These are phyloP conservation scores for Acanthosepion pharaonis DNA, from an alignment of 2,888 invertebrate genomes.

Conservation along the genomic window DNA sequence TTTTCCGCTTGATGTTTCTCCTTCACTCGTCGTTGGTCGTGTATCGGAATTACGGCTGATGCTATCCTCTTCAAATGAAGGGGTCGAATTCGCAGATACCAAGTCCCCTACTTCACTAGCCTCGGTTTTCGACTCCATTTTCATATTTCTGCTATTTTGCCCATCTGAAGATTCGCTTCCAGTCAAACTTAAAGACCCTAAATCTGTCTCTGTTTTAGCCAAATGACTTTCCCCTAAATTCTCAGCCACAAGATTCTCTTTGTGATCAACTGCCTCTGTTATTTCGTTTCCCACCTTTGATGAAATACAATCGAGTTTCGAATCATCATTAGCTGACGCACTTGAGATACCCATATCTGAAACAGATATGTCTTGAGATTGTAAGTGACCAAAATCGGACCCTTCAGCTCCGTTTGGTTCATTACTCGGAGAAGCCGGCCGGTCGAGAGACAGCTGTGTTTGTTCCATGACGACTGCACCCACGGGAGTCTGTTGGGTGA, in stretches of 20 bases:
- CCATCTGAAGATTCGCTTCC: not conserved
- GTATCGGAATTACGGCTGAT: not conserved
- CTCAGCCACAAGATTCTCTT: not conserved
- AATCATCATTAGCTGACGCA: not conserved
- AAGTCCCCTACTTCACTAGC: not conserved
- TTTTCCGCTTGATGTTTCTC: not conserved
- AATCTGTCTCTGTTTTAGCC: not conserved
- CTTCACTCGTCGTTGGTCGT: not conserved
- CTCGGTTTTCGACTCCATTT: not conserved
- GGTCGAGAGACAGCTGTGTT: constrained; percentile 45
- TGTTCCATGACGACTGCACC: constrained; percentile 37
- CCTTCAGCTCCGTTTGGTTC: not conserved
- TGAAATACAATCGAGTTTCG: not conserved
- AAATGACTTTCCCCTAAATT: not conserved
- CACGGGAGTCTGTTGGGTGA: constrained; percentile 12
- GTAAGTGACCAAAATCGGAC: not conserved
- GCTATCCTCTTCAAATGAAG: not conserved
- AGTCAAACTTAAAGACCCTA: not conserved
- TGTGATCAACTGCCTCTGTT: not conserved
- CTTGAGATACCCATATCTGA: not conserved
- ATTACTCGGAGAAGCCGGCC: not conserved
- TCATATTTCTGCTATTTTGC: not conserved
- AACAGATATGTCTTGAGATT: not conserved
- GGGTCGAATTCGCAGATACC: not conserved
- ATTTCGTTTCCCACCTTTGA: not conserved